A percentile compares a stretch with the other conserved stretches of the same genome.
Conservation (phyloP, 2,888 invertebrate species). For the Erebia aethiops region DNA sequence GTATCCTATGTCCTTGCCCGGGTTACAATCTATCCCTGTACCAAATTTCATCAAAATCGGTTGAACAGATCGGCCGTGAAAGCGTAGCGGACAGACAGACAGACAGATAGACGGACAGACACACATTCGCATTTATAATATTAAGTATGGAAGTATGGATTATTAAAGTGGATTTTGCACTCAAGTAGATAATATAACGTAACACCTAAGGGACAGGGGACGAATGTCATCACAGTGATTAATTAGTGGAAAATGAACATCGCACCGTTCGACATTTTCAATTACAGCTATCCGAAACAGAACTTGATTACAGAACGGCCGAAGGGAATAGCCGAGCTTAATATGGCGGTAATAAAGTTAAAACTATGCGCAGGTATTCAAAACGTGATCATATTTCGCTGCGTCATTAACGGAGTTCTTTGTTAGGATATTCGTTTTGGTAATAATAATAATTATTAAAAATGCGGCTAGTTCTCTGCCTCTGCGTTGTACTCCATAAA, state of each 20-base stretch:
- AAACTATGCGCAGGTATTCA: conserved; percentile 54
- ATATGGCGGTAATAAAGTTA: conserved; percentile 62
- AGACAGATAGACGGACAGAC: too few species aligned
- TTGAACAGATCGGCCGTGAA: too few species aligned
- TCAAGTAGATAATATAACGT: conserved; percentile 27
- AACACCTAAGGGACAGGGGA: conserved; percentile 47
- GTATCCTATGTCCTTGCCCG: too few species aligned
- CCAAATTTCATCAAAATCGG: too few species aligned
- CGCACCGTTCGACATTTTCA: conserved; percentile 77
- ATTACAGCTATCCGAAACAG: conserved; percentile 70
- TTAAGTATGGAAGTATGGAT: too few species aligned
- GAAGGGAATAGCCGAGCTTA: conserved; percentile 63
- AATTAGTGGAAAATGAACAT: conserved; percentile 82
- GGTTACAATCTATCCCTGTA: too few species aligned
- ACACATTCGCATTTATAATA: too few species aligned
- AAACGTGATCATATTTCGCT: conserved; percentile 28
- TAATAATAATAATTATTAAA: conserved; percentile 7
- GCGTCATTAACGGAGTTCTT: conserved; percentile 27
- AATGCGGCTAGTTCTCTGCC: too few species aligned
- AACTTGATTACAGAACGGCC: conserved; percentile 65
- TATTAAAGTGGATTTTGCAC: conserved; percentile 18
- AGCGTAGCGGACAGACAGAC: too few species aligned
- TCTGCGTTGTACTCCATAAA: too few species aligned
- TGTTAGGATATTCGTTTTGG: conserved; percentile 13
- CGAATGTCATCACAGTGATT: conserved; percentile 77